Conservation (phyloP, 2,888 invertebrate species). For the Synergus itoensis region DNA sequence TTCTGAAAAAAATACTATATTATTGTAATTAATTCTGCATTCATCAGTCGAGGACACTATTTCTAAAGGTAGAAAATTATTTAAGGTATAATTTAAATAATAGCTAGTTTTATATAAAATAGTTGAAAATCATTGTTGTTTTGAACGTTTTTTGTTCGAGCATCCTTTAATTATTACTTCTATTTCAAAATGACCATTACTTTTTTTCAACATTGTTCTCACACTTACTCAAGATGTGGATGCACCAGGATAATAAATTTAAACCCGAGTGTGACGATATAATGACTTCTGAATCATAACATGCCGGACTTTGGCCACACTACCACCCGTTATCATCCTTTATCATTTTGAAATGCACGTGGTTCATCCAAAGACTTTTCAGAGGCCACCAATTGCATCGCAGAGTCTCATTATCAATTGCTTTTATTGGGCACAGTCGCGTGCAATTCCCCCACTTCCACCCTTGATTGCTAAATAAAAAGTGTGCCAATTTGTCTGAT, state of each 20-base stretch:
- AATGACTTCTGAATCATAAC: slow-evolving; percentile 49
- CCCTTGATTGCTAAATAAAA: slow-evolving; percentile 17
- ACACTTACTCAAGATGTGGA: background rate
- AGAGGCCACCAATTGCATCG: slow-evolving; percentile 9
- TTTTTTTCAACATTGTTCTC: slow-evolving; percentile 16
- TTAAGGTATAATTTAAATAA: background rate
- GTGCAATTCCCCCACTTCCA: slow-evolving; percentile 15
- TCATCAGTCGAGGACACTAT: background rate
- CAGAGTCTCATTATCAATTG: slow-evolving; percentile 16
- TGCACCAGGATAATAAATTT: slow-evolving; percentile 33
- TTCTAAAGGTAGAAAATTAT: background rate
- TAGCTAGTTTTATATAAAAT: background rate
- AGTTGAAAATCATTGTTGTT: background rate
- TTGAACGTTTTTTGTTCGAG: background rate
- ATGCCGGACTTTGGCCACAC: slow-evolving; percentile 53
- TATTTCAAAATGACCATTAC: background rate
- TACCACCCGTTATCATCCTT: slow-evolving; percentile 53
- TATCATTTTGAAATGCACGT: slow-evolving; percentile 56
- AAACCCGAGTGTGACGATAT: slow-evolving; percentile 46
- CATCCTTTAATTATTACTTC: slow-evolving; percentile 3
- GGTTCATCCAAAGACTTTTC: slow-evolving; percentile 49
- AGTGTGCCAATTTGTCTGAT: slow-evolving; percentile 18
- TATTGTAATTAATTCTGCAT: no score
- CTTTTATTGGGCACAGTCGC: slow-evolving; percentile 34
- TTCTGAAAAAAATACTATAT: background rate